Evolutionary conservation across 2,888 invertebrate genomes (phyloP).

Genomic region (Eristalis intricaria): DNA sequence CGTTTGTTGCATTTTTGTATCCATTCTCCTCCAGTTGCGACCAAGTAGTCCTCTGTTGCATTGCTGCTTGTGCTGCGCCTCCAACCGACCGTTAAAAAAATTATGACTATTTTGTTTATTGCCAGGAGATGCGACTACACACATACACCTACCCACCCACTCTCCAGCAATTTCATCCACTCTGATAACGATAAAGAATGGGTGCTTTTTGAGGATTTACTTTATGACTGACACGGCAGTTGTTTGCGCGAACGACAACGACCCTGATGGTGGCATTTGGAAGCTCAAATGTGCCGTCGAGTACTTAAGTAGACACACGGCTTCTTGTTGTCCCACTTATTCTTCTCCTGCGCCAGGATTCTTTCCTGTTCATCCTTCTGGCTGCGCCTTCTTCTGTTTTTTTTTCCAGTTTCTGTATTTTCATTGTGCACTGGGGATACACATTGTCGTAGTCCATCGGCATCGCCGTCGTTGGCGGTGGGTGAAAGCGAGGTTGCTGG

Average conservation of each 20-base stretch:
- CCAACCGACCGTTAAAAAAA: slow-evolving; percentile 69
- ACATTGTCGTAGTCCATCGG: slow-evolving; percentile 36
- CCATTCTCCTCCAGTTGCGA: slow-evolving; percentile 24
- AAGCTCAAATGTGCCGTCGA: slow-evolving; percentile 44
- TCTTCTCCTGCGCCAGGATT: slow-evolving; percentile 13
- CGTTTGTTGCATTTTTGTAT: slow-evolving; percentile 66
- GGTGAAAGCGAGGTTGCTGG: neutral
- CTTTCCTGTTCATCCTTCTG: neutral
- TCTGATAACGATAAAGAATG: slow-evolving; percentile 65
- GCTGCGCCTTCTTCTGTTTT: neutral
- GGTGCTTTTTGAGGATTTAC: slow-evolving; percentile 70
- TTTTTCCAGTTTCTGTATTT: neutral
- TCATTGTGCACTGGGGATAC: slow-evolving; percentile 7
- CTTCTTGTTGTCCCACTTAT: slow-evolving; percentile 17
- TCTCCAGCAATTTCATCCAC: slow-evolving; percentile 24
- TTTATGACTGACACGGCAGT: slow-evolving; percentile 61
- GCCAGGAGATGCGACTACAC: slow-evolving; percentile 47
- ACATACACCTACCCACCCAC: slow-evolving; percentile 14
- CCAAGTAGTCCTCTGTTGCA: neutral
- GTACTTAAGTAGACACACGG: neutral
- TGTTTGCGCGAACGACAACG: slow-evolving; percentile 60
- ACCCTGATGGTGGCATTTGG: slow-evolving; percentile 41
- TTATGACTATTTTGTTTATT: slow-evolving; percentile 70
- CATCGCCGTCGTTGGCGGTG: neutral
- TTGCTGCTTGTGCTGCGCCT: slow-evolving; percentile 14